Base-by-base conservation (phyloP, 1,140 invertebrate genomes). In the Mesaphorura yosii region DNA sequence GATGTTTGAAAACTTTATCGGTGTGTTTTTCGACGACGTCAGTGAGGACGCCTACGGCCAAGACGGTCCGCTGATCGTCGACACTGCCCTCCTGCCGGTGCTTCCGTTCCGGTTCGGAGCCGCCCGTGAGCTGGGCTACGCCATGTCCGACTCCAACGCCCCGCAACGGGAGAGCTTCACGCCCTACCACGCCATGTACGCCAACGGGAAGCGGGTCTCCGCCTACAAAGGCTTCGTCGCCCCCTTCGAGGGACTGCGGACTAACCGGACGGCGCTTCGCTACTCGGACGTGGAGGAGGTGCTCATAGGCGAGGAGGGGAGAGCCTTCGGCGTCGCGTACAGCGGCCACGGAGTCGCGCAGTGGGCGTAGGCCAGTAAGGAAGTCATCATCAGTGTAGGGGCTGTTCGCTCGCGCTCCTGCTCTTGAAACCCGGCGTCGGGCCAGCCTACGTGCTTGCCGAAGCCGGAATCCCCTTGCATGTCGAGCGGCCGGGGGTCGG, bases 401-500 rank as follows among this genome's bases (percentile, higher is more conserved):
- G 37, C 38, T 12, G 22, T 44, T 14, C 37, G 45, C 7, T 39
- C 44, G 20, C 52, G 15, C 29, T 15, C 20, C 14, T 54, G 15
- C 27, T 54, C 7, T 48, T 54, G 52, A 39, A 26, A 39, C 48
- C 52, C 23, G 52, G 52, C 10, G 48, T 54, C 26, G 52, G 52
- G 34, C 40, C 45, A 15, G 37, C 31, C 25, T 31, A 38, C n/a
- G 14, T 34, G 15, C 26, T 54, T 17, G 34, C 28, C 14, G 20
- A 20, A 27, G 44, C 52, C 10, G 25, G 39, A 29, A 28, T 15
- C 19, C 23, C 17, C 28, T 28, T 29, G 34, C 17, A 46, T 28
- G 28, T 31, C 20, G 27, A 31, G 38, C 38, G 20, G 23, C 37
- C 26, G 37, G 34, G 37, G 37, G 37, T 19, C 7, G 45, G 22